phyloP scores from a whole-genome alignment of 2,113 vertebrate species.

The Pteropus alecto region DNA sequence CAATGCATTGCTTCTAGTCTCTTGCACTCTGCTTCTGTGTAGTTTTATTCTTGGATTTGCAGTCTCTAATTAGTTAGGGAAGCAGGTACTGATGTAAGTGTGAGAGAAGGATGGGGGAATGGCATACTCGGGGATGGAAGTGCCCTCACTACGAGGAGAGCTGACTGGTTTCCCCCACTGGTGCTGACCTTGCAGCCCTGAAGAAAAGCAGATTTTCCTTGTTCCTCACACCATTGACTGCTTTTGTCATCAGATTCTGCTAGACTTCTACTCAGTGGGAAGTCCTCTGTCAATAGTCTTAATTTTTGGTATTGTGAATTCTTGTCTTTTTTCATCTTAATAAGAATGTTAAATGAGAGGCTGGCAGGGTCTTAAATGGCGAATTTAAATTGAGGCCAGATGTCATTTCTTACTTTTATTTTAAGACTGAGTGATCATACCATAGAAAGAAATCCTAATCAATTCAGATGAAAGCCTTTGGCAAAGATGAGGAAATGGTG shows the following conservation, averaged over 20 bases:
- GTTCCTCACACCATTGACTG: background rate
- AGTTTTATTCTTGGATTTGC: background rate
- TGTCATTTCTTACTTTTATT: background rate
- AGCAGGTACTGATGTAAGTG: background rate
- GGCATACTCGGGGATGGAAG: background rate
- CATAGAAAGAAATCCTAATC: background rate
- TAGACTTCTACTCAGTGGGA: background rate
- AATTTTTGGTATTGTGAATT: background rate
- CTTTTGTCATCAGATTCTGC: background rate
- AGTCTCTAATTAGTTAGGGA: background rate
- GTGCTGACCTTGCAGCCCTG: background rate
- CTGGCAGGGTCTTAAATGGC: background rate
- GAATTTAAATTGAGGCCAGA: background rate
- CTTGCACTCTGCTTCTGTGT: background rate
- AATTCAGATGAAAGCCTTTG: background rate
- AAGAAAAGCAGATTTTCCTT: background rate
- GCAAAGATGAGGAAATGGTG: background rate
- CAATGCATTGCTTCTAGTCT: background rate
- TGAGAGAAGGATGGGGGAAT: background rate
- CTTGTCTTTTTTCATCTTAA: background rate
- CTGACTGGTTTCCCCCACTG: background rate
- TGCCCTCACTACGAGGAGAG: rapidly evolving
- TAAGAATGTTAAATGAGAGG: background rate
- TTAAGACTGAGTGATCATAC: background rate
- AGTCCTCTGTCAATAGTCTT: background rate